A percentile compares a stretch with the other conserved stretches of the same genome.
phyloP scores from a whole-genome alignment of 1,140 invertebrate genomes.

The Teleopsis dalmanni region DNA sequence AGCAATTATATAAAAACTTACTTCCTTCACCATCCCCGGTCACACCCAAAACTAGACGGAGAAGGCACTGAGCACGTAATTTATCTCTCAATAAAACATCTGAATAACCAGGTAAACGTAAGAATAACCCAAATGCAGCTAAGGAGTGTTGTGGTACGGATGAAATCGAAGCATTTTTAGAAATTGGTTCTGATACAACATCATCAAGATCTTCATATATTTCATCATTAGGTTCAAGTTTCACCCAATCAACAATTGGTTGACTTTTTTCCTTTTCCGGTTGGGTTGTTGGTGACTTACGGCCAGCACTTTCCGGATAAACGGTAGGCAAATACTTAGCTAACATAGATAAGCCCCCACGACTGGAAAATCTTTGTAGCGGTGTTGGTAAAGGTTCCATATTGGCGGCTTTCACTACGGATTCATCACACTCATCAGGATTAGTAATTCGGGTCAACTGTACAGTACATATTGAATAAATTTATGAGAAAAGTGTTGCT shows the following conservation, averaged over 20 bases:
- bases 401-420: conserved; percentile 23
- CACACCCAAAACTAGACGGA: conserved; percentile 78
- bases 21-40: conserved; percentile 85
- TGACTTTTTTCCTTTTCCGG: conserved; percentile 48
- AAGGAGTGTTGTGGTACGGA: conserved; percentile 81
- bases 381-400: conserved; percentile 45
- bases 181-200: conserved; percentile 37
- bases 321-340: conserved; percentile 79
- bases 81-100: conserved; percentile 77
- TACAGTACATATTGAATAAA: background rate
- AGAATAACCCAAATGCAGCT: conserved; percentile 79
- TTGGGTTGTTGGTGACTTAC: conserved; percentile 41
- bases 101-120: conserved; percentile 81
- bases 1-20: conserved; percentile 37
- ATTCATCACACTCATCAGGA: conserved; percentile 1
- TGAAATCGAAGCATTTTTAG: conserved; percentile 32
- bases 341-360: conserved; percentile 78
- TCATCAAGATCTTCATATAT: conserved; percentile 61
- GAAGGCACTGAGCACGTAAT: conserved; percentile 73
- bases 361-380: conserved; percentile 73
- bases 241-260: conserved; percentile 68
- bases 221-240: conserved; percentile 62
- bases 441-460: background rate
- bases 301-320: conserved; percentile 60
- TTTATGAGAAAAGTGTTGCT: background rate